These are phyloP conservation scores for Andricus quercusramuli DNA, from an alignment of 2,888 invertebrate species.

Conservation along the genomic window DNA sequence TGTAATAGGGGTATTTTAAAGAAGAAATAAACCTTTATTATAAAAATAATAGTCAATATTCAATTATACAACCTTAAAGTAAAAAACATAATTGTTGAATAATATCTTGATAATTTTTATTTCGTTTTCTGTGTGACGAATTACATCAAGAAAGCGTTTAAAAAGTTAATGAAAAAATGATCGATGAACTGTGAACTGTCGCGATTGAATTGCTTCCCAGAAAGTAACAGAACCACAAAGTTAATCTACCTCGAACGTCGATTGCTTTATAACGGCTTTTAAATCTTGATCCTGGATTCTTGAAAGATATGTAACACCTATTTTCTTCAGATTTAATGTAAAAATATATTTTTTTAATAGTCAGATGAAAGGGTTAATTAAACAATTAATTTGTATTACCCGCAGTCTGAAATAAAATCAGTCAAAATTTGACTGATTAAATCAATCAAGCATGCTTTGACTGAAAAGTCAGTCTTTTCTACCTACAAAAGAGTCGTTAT, in stretches of 20 bases:
- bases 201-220: slow-evolving; percentile 51
- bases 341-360: too few species aligned
- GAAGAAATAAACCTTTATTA: too few species aligned
- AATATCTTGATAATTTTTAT: background rate
- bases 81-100: background rate
- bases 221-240: slow-evolving; percentile 64
- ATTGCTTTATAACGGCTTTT: slow-evolving; percentile 67
- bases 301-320: background rate
- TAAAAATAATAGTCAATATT: too few species aligned
- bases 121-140: background rate
- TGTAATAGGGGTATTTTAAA: too few species aligned
- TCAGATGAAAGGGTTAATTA: too few species aligned
- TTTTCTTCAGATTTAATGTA: background rate
- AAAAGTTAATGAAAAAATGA: slow-evolving; percentile 1
- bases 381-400: too few species aligned
- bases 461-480: too few species aligned
- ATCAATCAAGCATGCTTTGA: too few species aligned
- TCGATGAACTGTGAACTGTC: slow-evolving; percentile 53
- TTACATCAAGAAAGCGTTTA: background rate
- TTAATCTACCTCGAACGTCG: slow-evolving; percentile 66
- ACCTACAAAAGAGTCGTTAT: too few species aligned
- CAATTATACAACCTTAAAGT: too few species aligned
- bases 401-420: too few species aligned
- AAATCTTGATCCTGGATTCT: background rate
- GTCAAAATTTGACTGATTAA: too few species aligned